phyloP scores from a whole-genome alignment of 2,113 vertebrate genomes.

The Meleagris gallopavo region DNA sequence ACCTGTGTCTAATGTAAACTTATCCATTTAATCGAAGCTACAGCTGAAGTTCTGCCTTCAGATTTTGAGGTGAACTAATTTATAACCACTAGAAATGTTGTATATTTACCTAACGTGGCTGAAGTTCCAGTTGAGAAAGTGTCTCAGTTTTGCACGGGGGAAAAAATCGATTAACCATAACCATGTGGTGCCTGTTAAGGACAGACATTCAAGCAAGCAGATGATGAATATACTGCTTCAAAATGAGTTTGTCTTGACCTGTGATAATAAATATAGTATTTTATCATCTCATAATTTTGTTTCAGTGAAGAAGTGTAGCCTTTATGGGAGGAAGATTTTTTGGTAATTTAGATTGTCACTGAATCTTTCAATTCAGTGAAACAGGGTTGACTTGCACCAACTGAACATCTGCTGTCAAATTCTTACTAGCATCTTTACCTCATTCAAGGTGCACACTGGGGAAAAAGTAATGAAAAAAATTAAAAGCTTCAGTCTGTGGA shows the following conservation, averaged over 20 bases:
- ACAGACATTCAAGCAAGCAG: not conserved
- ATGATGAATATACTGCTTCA: not conserved
- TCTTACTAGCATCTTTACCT: not conserved
- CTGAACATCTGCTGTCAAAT: not conserved
- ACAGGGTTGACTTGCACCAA: rapidly evolving
- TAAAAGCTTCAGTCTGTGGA: not conserved
- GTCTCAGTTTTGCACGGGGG: not conserved
- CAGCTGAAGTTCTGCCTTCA: not conserved
- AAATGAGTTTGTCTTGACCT: not conserved
- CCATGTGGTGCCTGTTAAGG: not conserved
- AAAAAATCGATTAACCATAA: rapidly evolving
- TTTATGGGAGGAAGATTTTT: not conserved
- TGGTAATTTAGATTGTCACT: not conserved
- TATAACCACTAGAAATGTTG: not conserved
- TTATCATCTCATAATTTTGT: not conserved
- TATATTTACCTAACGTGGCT: not conserved
- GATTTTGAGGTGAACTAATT: not conserved
- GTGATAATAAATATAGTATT: rapidly evolving
- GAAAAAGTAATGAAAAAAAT: not conserved
- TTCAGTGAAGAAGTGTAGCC: not conserved
- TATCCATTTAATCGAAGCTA: not conserved
- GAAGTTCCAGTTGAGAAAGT: not conserved
- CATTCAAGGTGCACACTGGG: rapidly evolving
- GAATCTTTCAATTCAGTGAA: not conserved
- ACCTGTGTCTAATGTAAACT: not conserved